Percentiles rank a stretch among this genome's conserved stretches.
These are phyloP conservation scores for Thecocarcelia acutangulata DNA, from an alignment of 2,888 invertebrate species.

Conservation along the genomic window DNA sequence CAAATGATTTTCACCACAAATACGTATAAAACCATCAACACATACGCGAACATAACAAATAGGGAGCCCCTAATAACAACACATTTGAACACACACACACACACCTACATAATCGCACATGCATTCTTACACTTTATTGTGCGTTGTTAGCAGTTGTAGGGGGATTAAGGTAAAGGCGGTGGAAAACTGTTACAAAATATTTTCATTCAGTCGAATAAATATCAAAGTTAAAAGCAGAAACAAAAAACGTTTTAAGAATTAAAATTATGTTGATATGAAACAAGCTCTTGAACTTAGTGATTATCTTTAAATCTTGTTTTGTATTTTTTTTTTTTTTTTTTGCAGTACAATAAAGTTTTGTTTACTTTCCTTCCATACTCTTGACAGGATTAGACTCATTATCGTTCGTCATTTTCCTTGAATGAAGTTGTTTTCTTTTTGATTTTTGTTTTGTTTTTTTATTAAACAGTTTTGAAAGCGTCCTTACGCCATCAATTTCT, in stretches of 20 bases:
- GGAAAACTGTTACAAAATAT: constrained; percentile 1
- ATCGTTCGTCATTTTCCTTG: constrained; percentile 50
- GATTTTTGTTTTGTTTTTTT: constrained; percentile 10
- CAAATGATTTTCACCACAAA: constrained; percentile 79
- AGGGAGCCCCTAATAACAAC: constrained; percentile 70
- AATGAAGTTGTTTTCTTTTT: constrained; percentile 13
- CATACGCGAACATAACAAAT: constrained; percentile 38
- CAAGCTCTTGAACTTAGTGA: background rate
- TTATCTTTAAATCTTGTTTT: background rate
- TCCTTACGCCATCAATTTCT: constrained; percentile 47
- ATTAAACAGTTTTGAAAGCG: constrained; percentile 1
- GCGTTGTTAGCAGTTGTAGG: background rate
- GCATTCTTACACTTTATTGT: too few relatives aligned
- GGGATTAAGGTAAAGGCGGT: constrained; percentile 4
- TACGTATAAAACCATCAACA: constrained; percentile 37
- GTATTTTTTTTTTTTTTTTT: background rate
- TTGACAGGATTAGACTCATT: constrained; percentile 55
- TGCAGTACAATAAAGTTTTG: background rate
- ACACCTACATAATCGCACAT: background rate
- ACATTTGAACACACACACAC: constrained; percentile 41
- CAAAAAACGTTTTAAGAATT: too few relatives aligned
- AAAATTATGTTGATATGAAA: too few relatives aligned
- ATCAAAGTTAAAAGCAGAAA: constrained; percentile 4
- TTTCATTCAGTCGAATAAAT: constrained; percentile 30
- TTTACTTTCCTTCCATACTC: constrained; percentile 6